Evolutionary conservation across 2,797 vertebrate species (phyloP).

Genomic region (Micrastur ruficollis): DNA sequence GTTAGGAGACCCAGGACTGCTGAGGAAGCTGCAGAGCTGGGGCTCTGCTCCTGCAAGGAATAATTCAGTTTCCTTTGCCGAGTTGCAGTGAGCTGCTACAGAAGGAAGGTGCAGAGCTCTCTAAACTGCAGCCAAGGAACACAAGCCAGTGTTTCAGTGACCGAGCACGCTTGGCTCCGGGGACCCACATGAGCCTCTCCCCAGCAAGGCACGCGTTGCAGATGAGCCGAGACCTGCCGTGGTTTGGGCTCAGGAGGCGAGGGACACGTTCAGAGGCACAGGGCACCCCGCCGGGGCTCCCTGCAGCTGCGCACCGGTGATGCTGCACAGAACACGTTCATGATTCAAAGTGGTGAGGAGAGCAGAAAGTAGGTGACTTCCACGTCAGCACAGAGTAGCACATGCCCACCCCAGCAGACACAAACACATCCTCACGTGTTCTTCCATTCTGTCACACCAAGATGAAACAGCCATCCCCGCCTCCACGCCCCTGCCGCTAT

Average conservation of each 20-base stretch:
- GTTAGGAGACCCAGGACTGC: rapidly evolving
- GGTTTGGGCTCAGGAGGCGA: background rate
- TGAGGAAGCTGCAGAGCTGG: background rate
- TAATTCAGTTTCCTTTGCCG: rapidly evolving
- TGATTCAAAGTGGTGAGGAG: rapidly evolving
- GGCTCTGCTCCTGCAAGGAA: background rate
- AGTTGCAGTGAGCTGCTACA: rapidly evolving
- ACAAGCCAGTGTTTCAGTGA: rapidly evolving
- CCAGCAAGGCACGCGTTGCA: rapidly evolving
- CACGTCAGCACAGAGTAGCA: rapidly evolving
- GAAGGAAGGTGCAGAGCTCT: background rate
- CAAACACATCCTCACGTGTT: too few species aligned
- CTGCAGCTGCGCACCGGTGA: rapidly evolving
- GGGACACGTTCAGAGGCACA: background rate
- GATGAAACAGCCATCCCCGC: background rate
- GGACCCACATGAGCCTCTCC: background rate
- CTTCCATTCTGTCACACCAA: background rate
- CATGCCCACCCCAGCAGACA: background rate
- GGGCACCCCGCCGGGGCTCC: rapidly evolving
- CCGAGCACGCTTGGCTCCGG: rapidly evolving
- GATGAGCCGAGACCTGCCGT: rapidly evolving
- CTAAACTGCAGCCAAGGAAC: background rate
- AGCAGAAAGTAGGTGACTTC: background rate
- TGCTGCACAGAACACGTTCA: rapidly evolving
- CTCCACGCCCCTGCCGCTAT: too few species aligned